Evolutionary conservation across 1,140 invertebrate species (phyloP).

Genomic region (Ips nitidus): DNA sequence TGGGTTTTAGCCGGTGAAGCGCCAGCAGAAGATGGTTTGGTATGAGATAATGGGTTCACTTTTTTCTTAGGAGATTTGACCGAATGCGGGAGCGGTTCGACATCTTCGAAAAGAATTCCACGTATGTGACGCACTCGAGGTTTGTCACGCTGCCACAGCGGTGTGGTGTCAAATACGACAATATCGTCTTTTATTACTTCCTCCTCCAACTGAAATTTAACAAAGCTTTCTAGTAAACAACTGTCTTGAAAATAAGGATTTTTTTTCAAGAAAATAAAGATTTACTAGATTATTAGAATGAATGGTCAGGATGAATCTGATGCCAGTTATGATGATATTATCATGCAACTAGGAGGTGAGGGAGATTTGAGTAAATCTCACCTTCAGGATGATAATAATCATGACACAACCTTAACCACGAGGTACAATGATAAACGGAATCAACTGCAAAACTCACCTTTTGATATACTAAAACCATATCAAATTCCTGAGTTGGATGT

Average conservation of each 20-base stretch:
- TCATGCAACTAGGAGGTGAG: no score
- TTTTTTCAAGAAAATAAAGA: no score
- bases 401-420: no score
- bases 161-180: constrained; percentile 61
- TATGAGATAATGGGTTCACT: not conserved
- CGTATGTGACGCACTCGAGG: constrained; percentile 61
- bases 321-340: no score
- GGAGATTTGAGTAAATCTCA: no score
- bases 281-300: no score
- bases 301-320: no score
- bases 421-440: no score
- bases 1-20: not conserved
- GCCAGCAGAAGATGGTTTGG: not conserved
- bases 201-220: constrained; percentile 27
- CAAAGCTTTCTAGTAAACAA: not conserved
- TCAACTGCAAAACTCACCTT: constrained; percentile 7
- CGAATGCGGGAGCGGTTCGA: constrained; percentile 34
- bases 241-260: no score
- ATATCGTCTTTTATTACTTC: constrained; percentile 36
- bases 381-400: no score
- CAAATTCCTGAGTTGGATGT: constrained; percentile 53
- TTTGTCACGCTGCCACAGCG: constrained; percentile 58
- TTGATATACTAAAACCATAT: constrained; percentile 44
- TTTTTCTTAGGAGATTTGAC: constrained; percentile 41
- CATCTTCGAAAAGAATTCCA: constrained; percentile 60